Conservation (phyloP, 2,113 vertebrate species). For the Chloroceryle aenea region DNA sequence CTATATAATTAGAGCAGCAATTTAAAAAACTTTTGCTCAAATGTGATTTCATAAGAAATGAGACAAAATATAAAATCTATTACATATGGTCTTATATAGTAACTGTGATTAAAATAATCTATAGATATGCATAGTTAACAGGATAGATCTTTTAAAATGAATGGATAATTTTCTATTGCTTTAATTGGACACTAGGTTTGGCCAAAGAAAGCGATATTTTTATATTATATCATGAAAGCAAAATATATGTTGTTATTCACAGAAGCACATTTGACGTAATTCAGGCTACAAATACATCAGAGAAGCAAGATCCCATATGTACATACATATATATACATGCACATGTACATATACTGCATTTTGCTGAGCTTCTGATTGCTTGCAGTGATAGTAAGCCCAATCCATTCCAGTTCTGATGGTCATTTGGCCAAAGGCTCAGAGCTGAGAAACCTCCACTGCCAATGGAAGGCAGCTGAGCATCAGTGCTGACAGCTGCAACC, state of each 20-base stretch:
- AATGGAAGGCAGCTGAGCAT: neutral
- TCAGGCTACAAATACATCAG: neutral
- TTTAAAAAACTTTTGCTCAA: neutral
- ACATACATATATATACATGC: rapidly evolving
- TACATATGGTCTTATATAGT: neutral
- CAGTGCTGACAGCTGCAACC: neutral
- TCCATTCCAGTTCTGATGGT: neutral
- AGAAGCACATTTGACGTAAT: neutral
- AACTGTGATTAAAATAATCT: neutral
- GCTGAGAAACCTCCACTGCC: neutral
- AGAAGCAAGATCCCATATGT: rapidly evolving
- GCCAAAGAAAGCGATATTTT: neutral
- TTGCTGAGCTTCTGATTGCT: neutral
- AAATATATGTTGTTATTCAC: neutral
- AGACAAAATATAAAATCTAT: neutral
- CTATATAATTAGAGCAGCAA: neutral
- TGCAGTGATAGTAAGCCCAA: neutral
- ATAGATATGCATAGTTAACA: neutral
- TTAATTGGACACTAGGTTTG: neutral
- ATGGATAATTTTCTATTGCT: neutral
- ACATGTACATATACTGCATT: rapidly evolving
- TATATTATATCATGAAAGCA: neutral
- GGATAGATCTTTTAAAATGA: neutral
- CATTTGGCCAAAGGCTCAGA: neutral
- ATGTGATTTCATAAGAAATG: neutral